These are phyloP conservation scores for Choloepus hoffmanni DNA, from an alignment of 2,113 vertebrate genomes.

Conservation along the genomic window DNA sequence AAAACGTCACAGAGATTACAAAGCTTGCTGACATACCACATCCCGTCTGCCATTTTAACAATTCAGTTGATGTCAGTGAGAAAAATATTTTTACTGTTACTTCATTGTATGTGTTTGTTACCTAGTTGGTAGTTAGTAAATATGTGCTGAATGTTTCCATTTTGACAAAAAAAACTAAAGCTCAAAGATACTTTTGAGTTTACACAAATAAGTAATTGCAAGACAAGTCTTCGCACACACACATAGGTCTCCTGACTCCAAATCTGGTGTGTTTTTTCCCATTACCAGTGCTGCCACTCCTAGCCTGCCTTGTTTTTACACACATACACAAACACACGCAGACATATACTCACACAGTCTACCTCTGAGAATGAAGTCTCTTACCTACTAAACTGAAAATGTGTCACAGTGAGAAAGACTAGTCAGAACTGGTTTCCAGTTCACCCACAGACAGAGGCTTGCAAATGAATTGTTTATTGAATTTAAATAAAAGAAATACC, in stretches of 20 bases:
- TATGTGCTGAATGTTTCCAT: not conserved
- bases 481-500: conserved; percentile 25
- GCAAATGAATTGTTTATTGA: not conserved
- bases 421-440: not conserved
- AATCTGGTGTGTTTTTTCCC: not conserved
- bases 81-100: not conserved
- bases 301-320: not conserved
- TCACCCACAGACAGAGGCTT: not conserved
- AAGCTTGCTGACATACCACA: not conserved
- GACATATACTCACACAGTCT: not conserved
- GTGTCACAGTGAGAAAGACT: not conserved
- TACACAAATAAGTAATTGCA: not conserved
- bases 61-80: not conserved
- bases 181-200: not conserved
- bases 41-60: not conserved
- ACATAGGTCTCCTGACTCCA: not conserved
- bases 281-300: not conserved
- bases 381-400: not conserved
- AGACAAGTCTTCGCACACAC: not conserved
- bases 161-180: conserved; percentile 19
- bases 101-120: not conserved
- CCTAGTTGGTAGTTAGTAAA: not conserved
- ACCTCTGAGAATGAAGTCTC: not conserved
- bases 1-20: not conserved
- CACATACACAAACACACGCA: not conserved